These are phyloP conservation scores for Drosophila suzukii DNA, from an alignment of 1,140 invertebrate species.

Conservation along the genomic window DNA sequence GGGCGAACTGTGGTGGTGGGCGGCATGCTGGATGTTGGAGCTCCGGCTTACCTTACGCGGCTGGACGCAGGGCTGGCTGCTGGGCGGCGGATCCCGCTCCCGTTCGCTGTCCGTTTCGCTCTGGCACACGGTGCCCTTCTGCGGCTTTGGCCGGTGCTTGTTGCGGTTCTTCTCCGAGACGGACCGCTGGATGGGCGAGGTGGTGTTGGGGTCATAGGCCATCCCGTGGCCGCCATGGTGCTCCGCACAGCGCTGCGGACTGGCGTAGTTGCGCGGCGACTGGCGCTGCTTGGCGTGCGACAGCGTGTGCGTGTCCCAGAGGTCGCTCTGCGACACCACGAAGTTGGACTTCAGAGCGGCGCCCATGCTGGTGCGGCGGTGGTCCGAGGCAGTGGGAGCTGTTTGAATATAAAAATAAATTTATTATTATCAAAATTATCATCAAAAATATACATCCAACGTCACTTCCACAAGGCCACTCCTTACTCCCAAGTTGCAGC, in stretches of 20 bases:
- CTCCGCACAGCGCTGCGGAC: slow-evolving; percentile 79
- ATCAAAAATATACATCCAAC: no score
- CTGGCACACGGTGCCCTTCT: slow-evolving; percentile 85
- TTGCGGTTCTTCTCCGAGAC: slow-evolving; percentile 87
- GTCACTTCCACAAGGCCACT: no score
- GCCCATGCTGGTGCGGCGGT: slow-evolving; percentile 81
- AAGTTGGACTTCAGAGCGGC: slow-evolving; percentile 86
- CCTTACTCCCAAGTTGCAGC: no score
- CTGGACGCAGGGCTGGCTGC: slow-evolving; percentile 62
- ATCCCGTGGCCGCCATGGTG: slow-evolving; percentile 76
- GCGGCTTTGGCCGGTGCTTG: slow-evolving; percentile 84
- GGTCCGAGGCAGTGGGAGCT: slow-evolving; percentile 76
- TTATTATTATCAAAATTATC: no score
- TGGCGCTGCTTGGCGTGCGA: slow-evolving; percentile 86
- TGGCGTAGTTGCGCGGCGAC: slow-evolving; percentile 79
- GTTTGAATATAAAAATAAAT: no score
- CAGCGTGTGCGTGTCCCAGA: slow-evolving; percentile 88
- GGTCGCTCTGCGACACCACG: slow-evolving; percentile 87
- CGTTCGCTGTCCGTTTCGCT: slow-evolving; percentile 85
- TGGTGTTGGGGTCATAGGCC: slow-evolving; percentile 71
- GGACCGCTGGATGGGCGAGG: slow-evolving; percentile 86
- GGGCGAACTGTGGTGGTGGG: slow-evolving; percentile 83
- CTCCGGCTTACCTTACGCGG: slow-evolving; percentile 73
- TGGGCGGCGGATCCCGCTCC: slow-evolving; percentile 82
- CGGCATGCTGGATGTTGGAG: slow-evolving; percentile 77